phyloP scores from a whole-genome alignment of 2,888 invertebrate genomes.

The Marronus borbonicus region DNA sequence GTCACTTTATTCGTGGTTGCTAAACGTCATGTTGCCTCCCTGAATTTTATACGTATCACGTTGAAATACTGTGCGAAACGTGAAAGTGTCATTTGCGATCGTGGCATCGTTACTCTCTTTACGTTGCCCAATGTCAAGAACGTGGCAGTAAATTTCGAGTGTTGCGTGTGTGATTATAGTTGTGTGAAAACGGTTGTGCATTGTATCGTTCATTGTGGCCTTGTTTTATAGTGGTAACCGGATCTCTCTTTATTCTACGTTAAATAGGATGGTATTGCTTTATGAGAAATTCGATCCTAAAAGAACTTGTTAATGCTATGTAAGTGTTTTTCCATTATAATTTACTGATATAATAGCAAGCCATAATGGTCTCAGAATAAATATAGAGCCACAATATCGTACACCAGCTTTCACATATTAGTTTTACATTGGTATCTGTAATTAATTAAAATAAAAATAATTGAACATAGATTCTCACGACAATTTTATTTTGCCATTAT shows the following conservation, averaged over 20 bases:
- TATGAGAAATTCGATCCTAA: not conserved
- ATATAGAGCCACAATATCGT: too few relatives aligned
- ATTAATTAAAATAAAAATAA: too few relatives aligned
- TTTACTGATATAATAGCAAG: too few relatives aligned
- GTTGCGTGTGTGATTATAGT: not conserved
- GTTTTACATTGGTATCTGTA: too few relatives aligned
- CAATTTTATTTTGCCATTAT: too few relatives aligned
- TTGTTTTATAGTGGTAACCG: not conserved
- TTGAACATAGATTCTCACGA: too few relatives aligned
- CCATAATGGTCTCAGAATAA: too few relatives aligned
- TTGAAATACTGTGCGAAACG: conserved; percentile 5
- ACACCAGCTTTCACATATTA: too few relatives aligned
- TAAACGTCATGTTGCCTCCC: not conserved
- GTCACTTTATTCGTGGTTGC: conserved; percentile 22
- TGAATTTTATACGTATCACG: not conserved
- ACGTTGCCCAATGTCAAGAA: conserved; percentile 19
- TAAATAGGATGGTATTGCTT: not conserved
- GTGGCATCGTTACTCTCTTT: not conserved
- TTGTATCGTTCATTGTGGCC: not conserved
- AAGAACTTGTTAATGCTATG: not conserved
- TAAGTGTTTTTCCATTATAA: not conserved
- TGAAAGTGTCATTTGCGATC: conserved; percentile 2
- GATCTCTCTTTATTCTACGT: not conserved
- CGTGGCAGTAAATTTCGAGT: not conserved
- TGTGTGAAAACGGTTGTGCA: not conserved